A percentile compares a stretch with the other conserved stretches of the same genome.
These are phyloP conservation scores for Fragum whitleyi DNA, from an alignment of 2,888 invertebrate species.

Conservation along the genomic window DNA sequence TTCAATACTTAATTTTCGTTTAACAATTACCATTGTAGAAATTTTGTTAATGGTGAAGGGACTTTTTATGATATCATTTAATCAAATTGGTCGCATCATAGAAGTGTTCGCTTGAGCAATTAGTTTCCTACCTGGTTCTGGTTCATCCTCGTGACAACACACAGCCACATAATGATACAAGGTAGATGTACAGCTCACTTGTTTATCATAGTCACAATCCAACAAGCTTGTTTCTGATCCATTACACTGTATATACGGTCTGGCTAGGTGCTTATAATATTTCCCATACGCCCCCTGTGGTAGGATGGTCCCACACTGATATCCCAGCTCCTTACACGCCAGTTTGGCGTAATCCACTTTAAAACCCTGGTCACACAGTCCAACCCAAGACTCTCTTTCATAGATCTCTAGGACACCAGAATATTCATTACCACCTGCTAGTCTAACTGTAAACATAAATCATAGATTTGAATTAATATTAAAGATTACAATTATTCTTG, in stretches of 20 bases:
- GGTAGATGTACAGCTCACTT: conserved; percentile 57
- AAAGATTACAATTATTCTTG: no score
- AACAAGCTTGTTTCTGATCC: conserved; percentile 66
- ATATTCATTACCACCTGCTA: conserved; percentile 53
- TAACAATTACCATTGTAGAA: no score
- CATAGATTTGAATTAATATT: not conserved
- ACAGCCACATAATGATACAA: conserved; percentile 69
- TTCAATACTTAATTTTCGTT: no score
- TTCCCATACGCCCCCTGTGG: conserved; percentile 68
- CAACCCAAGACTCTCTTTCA: conserved; percentile 88
- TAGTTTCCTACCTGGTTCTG: conserved; percentile 51
- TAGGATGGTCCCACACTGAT: conserved; percentile 61
- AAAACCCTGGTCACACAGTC: conserved; percentile 91
- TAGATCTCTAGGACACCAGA: conserved; percentile 69
- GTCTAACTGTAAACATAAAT: conserved; percentile 62
- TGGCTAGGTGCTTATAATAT: conserved; percentile 55
- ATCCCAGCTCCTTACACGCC: conserved; percentile 90
- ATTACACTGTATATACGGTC: conserved; percentile 66
- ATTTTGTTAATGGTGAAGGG: no score
- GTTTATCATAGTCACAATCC: conserved; percentile 66
- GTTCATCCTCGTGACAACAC: conserved; percentile 67
- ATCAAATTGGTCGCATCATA: no score
- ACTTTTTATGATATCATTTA: no score
- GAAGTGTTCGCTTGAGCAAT: no score
- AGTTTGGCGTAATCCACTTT: conserved; percentile 89